Percentiles rank a stretch among this genome's conserved stretches.
Evolutionary conservation across 1,140 invertebrate genomes (phyloP).

Genomic region (Physella acuta): DNA sequence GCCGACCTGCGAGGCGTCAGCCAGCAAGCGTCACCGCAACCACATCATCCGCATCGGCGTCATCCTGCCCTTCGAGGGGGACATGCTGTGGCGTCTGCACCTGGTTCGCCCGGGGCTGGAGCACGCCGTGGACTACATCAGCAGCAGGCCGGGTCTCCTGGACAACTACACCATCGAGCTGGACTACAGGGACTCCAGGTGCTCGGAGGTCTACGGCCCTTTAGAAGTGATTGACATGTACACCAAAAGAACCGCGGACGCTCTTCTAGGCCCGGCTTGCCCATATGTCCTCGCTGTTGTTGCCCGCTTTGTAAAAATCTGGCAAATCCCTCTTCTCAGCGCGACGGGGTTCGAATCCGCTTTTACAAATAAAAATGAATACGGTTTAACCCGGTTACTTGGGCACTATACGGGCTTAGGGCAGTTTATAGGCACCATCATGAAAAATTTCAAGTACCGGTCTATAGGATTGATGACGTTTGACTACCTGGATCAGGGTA

Average conservation of each 20-base stretch:
- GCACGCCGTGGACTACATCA: constrained; percentile 37
- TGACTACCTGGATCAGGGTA: constrained; percentile 6
- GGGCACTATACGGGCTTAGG: too few relatives aligned
- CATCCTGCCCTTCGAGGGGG: constrained; percentile 31
- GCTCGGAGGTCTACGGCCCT: constrained; percentile 47
- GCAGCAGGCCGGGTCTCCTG: constrained; percentile 26
- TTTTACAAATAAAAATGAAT: constrained; percentile 63
- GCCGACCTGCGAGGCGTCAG: neutral
- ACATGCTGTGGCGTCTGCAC: constrained; percentile 32
- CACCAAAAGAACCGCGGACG: constrained; percentile 64
- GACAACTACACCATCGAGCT: constrained; percentile 31
- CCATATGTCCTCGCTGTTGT: constrained; percentile 90
- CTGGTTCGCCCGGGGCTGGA: constrained; percentile 45
- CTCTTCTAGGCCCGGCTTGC: constrained; percentile 86
- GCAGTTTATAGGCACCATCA: constrained; percentile 26
- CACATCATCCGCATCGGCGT: constrained; percentile 26
- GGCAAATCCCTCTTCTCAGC: constrained; percentile 84
- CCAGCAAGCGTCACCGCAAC: neutral
- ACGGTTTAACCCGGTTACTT: constrained; percentile 45
- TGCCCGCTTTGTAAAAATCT: constrained; percentile 79
- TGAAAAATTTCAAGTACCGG: constrained; percentile 33
- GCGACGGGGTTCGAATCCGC: constrained; percentile 80
- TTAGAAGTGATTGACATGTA: constrained; percentile 51
- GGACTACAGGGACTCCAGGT: constrained; percentile 41
- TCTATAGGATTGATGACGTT: constrained; percentile 33